These are phyloP conservation scores for Ctenosaura bakeri DNA, from an alignment of 2,797 vertebrate genomes.

Conservation along the genomic window DNA sequence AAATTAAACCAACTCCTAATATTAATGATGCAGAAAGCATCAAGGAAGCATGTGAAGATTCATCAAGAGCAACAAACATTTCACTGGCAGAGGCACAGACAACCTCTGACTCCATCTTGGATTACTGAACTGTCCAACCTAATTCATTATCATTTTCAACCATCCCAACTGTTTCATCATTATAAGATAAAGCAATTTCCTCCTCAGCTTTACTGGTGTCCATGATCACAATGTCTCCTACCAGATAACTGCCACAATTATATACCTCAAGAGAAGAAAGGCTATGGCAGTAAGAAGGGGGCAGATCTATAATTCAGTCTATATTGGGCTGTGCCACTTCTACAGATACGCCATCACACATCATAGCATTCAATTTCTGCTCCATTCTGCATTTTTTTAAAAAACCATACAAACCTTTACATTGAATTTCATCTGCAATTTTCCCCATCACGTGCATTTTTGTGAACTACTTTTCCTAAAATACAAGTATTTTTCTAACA, in stretches of 20 bases:
- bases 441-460: not conserved
- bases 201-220: not conserved
- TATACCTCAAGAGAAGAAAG: not conserved
- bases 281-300: not conserved
- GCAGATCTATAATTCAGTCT: not conserved
- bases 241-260: not conserved
- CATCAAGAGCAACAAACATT: constrained; percentile 27
- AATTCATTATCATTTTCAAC: not conserved
- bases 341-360: not conserved
- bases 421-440: not conserved
- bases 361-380: not conserved
- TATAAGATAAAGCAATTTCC: constrained; percentile 13
- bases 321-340: not conserved
- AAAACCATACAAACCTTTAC: not conserved
- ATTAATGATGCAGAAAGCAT: constrained; percentile 26
- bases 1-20: constrained; percentile 69
- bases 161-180: not conserved
- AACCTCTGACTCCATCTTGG: constrained; percentile 19
- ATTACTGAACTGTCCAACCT: not conserved
- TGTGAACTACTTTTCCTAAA: not conserved
- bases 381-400: not conserved
- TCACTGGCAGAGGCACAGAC: constrained; percentile 24
- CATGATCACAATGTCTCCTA: not conserved
- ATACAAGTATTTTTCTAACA: not conserved
- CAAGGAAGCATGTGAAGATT: constrained; percentile 25